Conservation (phyloP, 2,797 vertebrate species). For the Acrossocheilus fasciatus region DNA sequence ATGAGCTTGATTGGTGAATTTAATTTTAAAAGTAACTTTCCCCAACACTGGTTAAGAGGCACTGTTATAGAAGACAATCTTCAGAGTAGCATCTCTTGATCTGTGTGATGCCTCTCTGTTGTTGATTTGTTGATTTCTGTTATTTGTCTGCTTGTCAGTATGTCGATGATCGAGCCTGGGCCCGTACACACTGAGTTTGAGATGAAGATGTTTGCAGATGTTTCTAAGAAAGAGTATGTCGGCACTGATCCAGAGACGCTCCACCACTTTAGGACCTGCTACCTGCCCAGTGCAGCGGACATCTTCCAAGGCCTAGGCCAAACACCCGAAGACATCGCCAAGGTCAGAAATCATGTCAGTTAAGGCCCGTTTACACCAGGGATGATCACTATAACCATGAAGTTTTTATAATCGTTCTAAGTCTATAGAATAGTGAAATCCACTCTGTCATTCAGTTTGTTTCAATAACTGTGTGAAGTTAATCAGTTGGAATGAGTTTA, state of each 20-base stretch:
- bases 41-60: background rate
- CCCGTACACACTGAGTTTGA: conserved; percentile 90
- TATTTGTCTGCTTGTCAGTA: conserved; percentile 64
- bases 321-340: conserved; percentile 85
- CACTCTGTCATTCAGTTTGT: background rate
- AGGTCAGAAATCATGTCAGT: conserved; percentile 69
- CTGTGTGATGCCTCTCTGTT: background rate
- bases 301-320: conserved; percentile 87
- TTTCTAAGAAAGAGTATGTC: conserved; percentile 84
- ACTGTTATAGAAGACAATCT: background rate
- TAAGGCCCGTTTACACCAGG: background rate
- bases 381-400: background rate
- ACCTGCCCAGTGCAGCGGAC: conserved; percentile 85
- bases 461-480: background rate
- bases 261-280: conserved; percentile 85
- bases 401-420: background rate
- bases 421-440: background rate
- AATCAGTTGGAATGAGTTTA: background rate
- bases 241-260: conserved; percentile 85
- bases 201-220: conserved; percentile 86
- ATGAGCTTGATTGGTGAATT: no score
- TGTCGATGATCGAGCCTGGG: conserved; percentile 88
- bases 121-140: background rate
- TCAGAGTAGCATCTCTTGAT: background rate
- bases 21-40: no score